Base-by-base conservation (phyloP, 1,140 invertebrate species). In the Chlorops oryzae region DNA sequence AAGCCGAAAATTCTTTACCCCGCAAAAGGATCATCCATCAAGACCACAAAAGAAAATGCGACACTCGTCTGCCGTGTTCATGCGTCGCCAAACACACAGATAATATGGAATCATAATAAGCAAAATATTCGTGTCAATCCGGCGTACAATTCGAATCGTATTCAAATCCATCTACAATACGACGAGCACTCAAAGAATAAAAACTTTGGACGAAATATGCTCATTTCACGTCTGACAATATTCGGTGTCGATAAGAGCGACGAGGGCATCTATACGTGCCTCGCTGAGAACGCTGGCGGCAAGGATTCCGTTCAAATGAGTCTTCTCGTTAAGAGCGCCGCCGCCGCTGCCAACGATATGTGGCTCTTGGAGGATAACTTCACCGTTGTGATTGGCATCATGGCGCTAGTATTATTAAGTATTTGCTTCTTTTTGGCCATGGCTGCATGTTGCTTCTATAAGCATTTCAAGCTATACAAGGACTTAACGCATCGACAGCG, bases 261-360 rank as follows among this genome's bases (percentile, higher is more conserved):
- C 72, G 81, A 83, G 58, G 92, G 92, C 1, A 83, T 89, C 28
- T 96, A 94, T 64, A 78, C 83, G 13, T 96, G 92, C 62, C 77
- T 85, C 13, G 90, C 89, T 0, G 84, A 83, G 48, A 96, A 91
- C 72, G 77, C 82, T 0, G 91, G 87, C 4, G 92, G 92, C 1
- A 80, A 83, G 23, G 84, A 86, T 50, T 83, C 79, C 75, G 45
- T 89, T 82, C 63, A 69, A 25, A 69, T 67, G 49, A 56, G 50
- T 25, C 47, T 66, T 6, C 21, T 61, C 2, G 51, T 66, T 2
- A 54, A 63, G 41, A 50, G 58, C 20, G 20, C 55, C 3, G 15
- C 35, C 1, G 34, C 47, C 17, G 25, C 47, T 9, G 53, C 51
- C 39, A 13, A 49, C 1, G 34, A 49, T 13, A 43, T 46, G 0